Percentiles rank a stretch among this genome's conserved stretches.
These are phyloP conservation scores for Hypsopygia costalis DNA, from an alignment of 2,888 invertebrate genomes.

Conservation along the genomic window DNA sequence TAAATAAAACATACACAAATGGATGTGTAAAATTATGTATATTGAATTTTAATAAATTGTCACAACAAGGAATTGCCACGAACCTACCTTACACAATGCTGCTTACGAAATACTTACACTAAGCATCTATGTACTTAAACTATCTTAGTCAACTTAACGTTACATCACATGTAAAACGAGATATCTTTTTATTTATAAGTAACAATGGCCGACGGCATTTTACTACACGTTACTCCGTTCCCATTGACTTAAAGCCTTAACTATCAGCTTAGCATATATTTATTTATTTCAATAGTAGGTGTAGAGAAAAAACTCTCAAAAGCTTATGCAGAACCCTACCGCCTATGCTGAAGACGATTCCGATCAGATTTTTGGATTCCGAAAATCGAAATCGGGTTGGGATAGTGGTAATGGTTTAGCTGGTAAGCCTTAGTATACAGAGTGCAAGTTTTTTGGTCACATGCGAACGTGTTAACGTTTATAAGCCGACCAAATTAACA, in stretches of 20 bases:
- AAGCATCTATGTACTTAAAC: constrained; percentile 39
- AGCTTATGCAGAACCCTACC: constrained; percentile 24
- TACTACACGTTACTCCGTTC: constrained; percentile 44
- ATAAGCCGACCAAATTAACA: too few relatives aligned
- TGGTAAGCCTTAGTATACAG: too few relatives aligned
- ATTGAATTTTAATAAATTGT: constrained; percentile 69
- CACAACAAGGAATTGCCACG: constrained; percentile 74
- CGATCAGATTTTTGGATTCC: too few relatives aligned
- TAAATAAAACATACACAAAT: constrained; percentile 18
- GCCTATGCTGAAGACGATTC: too few relatives aligned
- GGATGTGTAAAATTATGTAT: constrained; percentile 75
- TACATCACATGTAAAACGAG: constrained; percentile 79
- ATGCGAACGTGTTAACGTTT: too few relatives aligned
- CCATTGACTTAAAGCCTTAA: constrained; percentile 31
- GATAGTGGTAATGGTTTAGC: too few relatives aligned
- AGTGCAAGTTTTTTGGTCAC: too few relatives aligned
- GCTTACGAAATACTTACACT: constrained; percentile 51
- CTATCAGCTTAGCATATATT: constrained; percentile 8
- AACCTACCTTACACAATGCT: constrained; percentile 57
- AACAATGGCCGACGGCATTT: constrained; percentile 56
- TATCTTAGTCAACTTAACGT: constrained; percentile 66
- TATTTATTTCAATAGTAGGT: constrained; percentile 1
- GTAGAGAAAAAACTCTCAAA: constrained; percentile 21
- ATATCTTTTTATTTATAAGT: constrained; percentile 61
- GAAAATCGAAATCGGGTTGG: too few relatives aligned